Percentiles rank a stretch among this genome's conserved stretches.
Evolutionary conservation across 2,113 vertebrate genomes (phyloP).

Genomic region (Chloebia gouldiae): DNA sequence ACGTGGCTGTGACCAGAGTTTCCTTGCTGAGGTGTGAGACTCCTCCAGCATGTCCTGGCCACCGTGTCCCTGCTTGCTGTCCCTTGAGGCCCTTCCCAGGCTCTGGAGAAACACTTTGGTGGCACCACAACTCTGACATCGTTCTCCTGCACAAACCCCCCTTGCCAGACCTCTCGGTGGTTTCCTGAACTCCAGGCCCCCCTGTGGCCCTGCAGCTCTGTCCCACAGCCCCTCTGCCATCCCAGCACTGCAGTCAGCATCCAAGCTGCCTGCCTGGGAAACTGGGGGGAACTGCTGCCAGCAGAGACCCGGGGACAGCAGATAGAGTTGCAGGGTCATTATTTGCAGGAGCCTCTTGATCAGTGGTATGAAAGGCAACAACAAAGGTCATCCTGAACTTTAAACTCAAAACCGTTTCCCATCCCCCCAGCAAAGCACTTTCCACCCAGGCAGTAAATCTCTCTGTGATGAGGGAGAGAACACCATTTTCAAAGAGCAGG

Average conservation of each 20-base stretch:
- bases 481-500: neutral
- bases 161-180: neutral
- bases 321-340: conserved; percentile 37
- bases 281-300: neutral
- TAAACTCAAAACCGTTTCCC: conserved; percentile 40
- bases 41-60: neutral
- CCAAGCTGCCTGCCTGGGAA: conserved; percentile 17
- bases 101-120: accelerated
- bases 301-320: neutral
- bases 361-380: conserved; percentile 55
- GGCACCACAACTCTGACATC: conserved; percentile 9
- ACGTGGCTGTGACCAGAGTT: neutral
- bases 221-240: neutral
- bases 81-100: conserved; percentile 16
- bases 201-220: accelerated
- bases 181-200: neutral
- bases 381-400: conserved; percentile 65
- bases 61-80: neutral
- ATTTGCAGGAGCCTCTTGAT: conserved; percentile 63
- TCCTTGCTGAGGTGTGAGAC: neutral
- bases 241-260: neutral
- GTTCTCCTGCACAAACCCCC: neutral
- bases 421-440: conserved; percentile 37
- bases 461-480: neutral
- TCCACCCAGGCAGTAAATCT: conserved; percentile 46